Evolutionary conservation across 2,113 vertebrate species (phyloP), one percentile per base, ranked within the genome.

Genomic region (Varanus komodoensis): DNA sequence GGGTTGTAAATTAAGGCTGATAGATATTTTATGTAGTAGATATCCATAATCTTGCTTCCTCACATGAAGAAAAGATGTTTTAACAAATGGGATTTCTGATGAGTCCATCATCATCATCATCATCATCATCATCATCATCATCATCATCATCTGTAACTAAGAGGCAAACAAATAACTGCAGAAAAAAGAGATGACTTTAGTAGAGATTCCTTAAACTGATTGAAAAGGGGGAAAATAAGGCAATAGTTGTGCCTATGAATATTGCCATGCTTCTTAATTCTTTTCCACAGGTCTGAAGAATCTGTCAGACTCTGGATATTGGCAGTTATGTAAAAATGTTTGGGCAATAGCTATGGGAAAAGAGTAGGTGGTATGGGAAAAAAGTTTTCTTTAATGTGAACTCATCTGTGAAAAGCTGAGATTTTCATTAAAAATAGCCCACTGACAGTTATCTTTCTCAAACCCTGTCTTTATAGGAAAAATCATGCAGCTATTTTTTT

Each of bases 301-400:
- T 69, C 61, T 79, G n/a, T 52, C 21, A 89, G 73, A 7, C 7
- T 14, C 79, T 73, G 17, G 50, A 89, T 21, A 82, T 8, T 27
- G 71, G 29, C 23, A 78, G 25, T 85, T 89, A 87, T 79, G n/a
- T 38, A 74, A 83, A 87, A 84, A 32, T 67, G 3, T 69, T 67
- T 91, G 4, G n/a, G 27, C 48, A 91, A 68, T 34, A 77, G 27
- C 75, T 12, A 73, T 91, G 90, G 34, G 64, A 84, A 88, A 91
- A 71, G 81, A 64, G 90, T 79, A 84, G 74, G 87, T 29, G 34
- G 74, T n/a, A 34, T 73, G 64, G 38, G 3, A 44, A 61, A 71
- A 84, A 71, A 25, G 7, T 21, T 87, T 38, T 81, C 64, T n/a
- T 77, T 86, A 57, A n/a, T n/a, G 14, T 23, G 71, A 90, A 90